phyloP scores from a whole-genome alignment of 2,113 vertebrate species.

The Ailurus styani region DNA sequence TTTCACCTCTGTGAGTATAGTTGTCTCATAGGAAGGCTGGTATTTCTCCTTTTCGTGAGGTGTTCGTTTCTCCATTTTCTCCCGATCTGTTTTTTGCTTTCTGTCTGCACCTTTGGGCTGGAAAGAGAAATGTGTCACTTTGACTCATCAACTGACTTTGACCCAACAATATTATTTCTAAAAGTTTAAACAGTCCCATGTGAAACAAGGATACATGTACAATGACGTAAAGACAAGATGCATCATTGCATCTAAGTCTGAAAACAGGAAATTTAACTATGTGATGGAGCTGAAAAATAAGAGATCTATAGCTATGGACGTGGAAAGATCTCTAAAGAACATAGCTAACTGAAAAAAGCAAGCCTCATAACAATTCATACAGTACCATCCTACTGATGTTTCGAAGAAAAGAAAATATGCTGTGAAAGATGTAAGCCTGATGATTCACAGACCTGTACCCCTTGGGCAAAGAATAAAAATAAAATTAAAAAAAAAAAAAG shows the following conservation, averaged over 20 bases:
- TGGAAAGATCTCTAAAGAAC: neutral
- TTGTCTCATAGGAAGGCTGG: slow-evolving; percentile 97
- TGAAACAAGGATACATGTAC: neutral
- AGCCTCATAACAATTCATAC: neutral
- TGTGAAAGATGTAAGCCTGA: too few species aligned
- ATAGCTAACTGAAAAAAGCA: neutral
- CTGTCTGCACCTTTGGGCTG: slow-evolving; percentile 98
- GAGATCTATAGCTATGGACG: neutral
- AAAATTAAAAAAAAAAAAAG: too few species aligned
- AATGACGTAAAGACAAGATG: neutral
- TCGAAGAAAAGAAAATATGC: neutral
- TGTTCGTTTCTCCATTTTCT: slow-evolving; percentile 98
- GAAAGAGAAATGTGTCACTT: slow-evolving; percentile 52
- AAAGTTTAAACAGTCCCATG: slow-evolving; percentile 10
- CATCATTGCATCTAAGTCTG: neutral
- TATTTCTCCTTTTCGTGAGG: slow-evolving; percentile 98
- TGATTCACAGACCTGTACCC: too few species aligned
- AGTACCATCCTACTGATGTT: neutral
- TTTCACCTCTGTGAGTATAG: slow-evolving; percentile 95
- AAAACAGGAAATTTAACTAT: slow-evolving; percentile 21
- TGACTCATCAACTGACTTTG: neutral
- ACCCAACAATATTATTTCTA: slow-evolving; percentile 21
- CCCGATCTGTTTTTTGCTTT: slow-evolving; percentile 97
- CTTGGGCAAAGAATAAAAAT: too few species aligned
- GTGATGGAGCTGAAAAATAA: neutral